A percentile compares a stretch with the other conserved stretches of the same genome.
These are phyloP conservation scores for Larimichthys crocea DNA, from an alignment of 2,113 vertebrate genomes.

Conservation along the genomic window DNA sequence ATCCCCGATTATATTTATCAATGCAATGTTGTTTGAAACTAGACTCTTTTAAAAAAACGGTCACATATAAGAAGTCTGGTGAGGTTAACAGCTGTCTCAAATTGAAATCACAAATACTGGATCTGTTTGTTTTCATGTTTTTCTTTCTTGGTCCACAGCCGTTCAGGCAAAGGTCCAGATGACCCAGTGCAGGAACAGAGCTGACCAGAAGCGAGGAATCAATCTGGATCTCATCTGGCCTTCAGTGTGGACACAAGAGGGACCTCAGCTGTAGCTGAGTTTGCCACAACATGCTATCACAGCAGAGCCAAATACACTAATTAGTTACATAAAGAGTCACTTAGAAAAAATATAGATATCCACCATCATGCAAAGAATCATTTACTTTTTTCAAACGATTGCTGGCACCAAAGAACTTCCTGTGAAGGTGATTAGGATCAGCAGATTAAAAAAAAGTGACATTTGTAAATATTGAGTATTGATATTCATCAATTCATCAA, in stretches of 20 bases:
- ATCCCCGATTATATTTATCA: slow-evolving; percentile 29
- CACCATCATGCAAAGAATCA: slow-evolving; percentile 4
- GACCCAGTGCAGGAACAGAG: slow-evolving; percentile 50
- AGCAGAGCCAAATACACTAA: slow-evolving; percentile 41
- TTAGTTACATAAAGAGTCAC: slow-evolving; percentile 39
- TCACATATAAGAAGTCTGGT: background rate
- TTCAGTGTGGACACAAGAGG: slow-evolving; percentile 44
- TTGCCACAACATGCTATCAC: slow-evolving; percentile 29
- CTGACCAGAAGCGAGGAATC: slow-evolving; percentile 32
- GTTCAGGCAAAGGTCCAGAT: slow-evolving; percentile 30
- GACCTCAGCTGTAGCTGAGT: slow-evolving; percentile 68
- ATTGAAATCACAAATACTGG: slow-evolving; percentile 14
- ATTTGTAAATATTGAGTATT: background rate
- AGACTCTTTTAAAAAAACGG: slow-evolving; percentile 22
- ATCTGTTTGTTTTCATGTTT: slow-evolving; percentile 19
- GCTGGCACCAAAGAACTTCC: slow-evolving; percentile 16
- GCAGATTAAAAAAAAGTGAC: slow-evolving; percentile 1
- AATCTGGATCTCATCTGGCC: slow-evolving; percentile 68
- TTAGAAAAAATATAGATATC: slow-evolving; percentile 26
- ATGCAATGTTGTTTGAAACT: slow-evolving; percentile 22
- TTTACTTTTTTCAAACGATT: slow-evolving; percentile 22
- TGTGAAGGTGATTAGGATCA: background rate
- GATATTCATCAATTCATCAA: background rate
- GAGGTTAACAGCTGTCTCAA: slow-evolving; percentile 32
- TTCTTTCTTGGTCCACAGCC: slow-evolving; percentile 11